phyloP scores from a whole-genome alignment of 2,113 vertebrate genomes.

The Podocnemis expansa region DNA sequence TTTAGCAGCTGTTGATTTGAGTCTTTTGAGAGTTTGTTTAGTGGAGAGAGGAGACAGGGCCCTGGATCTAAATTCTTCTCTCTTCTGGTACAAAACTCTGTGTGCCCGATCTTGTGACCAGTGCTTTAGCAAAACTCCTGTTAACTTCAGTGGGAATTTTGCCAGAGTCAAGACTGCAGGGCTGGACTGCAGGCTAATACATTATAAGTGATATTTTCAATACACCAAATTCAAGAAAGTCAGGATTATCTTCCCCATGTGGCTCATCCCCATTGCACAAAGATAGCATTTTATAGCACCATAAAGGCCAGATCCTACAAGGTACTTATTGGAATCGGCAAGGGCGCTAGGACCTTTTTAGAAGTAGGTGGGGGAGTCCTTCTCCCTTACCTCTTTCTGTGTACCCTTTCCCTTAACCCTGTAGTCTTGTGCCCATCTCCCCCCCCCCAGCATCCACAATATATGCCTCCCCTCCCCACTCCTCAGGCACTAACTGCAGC shows the following conservation, averaged over 20 bases:
- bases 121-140: background rate
- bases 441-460: too few species aligned
- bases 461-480: too few species aligned
- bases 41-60: background rate
- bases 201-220: background rate
- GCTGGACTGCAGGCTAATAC: background rate
- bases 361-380: too few species aligned
- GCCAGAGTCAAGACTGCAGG: background rate
- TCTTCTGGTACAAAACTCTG: background rate
- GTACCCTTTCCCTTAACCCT: too few species aligned
- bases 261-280: background rate
- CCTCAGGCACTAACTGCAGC: too few species aligned
- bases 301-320: background rate
- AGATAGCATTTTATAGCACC: background rate
- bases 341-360: too few species aligned
- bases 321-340: background rate
- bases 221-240: background rate
- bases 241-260: background rate
- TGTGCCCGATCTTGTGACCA: background rate
- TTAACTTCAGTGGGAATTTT: background rate
- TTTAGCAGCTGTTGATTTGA: background rate
- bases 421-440: too few species aligned
- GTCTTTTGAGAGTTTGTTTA: background rate
- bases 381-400: too few species aligned
- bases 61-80: background rate